Conservation (phyloP, 2,888 invertebrate genomes). For the Pollenia amentaria region DNA sequence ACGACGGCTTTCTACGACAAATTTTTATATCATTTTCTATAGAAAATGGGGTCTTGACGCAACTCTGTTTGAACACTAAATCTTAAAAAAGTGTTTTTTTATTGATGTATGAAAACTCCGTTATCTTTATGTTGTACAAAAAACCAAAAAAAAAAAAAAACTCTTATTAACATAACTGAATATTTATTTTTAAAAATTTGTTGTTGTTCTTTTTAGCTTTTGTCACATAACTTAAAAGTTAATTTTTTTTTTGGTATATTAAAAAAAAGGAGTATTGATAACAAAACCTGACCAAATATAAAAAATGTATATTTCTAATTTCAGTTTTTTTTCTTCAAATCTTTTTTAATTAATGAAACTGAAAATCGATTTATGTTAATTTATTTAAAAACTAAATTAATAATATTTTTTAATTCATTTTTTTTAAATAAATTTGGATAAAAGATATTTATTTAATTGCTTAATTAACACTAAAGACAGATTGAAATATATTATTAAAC, state of each 20-base stretch:
- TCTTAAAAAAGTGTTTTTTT: constrained; percentile 20
- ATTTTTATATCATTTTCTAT: no score
- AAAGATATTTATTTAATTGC: constrained; percentile 59
- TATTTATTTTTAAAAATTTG: constrained; percentile 35
- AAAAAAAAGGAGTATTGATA: constrained; percentile 8
- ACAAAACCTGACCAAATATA: constrained; percentile 35
- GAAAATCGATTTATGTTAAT: constrained; percentile 60
- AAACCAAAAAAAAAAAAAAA: background rate
- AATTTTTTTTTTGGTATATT: no score
- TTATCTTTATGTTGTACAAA: constrained; percentile 52
- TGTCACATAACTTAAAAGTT: constrained; percentile 26
- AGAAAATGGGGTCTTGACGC: no score
- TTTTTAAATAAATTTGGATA: background rate
- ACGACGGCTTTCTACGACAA: no score
- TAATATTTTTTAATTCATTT: constrained; percentile 30
- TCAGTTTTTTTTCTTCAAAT: background rate
- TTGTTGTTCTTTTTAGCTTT: constrained; percentile 2
- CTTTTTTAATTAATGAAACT: constrained; percentile 37
- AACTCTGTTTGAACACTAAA: no score
- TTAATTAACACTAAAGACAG: constrained; percentile 63
- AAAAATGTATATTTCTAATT: background rate
- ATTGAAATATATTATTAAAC: background rate
- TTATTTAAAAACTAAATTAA: constrained; percentile 64
- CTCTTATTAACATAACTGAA: constrained; percentile 63
- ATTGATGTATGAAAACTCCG: constrained; percentile 59